Conservation (phyloP, 2,113 vertebrate species). For the Piaya cayana region DNA sequence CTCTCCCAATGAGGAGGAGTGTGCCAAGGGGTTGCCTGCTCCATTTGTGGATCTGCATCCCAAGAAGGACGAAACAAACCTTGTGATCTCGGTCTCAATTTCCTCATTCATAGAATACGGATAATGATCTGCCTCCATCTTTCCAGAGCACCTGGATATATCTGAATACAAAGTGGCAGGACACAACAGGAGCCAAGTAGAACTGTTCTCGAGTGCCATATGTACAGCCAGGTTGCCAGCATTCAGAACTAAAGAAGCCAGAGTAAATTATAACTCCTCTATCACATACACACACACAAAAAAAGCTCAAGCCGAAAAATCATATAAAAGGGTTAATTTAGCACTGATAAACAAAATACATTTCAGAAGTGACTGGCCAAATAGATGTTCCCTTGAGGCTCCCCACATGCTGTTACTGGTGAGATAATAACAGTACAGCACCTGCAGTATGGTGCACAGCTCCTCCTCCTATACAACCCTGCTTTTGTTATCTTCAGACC, state of each 20-base stretch:
- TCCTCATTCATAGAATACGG: conserved; percentile 24
- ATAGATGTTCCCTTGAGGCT: background rate
- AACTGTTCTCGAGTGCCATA: background rate
- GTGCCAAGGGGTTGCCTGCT: background rate
- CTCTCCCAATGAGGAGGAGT: accelerated
- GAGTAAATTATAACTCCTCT: background rate
- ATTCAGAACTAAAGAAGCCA: background rate
- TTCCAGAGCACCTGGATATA: conserved; percentile 4
- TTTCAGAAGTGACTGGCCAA: background rate
- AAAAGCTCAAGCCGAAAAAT: background rate
- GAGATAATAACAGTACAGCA: background rate
- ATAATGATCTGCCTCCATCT: background rate
- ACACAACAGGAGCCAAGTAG: background rate
- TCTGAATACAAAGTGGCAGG: background rate
- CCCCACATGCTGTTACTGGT: background rate
- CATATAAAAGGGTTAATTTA: background rate
- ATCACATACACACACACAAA: background rate
- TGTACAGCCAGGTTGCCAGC: background rate
- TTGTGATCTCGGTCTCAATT: background rate
- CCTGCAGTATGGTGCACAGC: background rate
- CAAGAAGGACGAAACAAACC: background rate
- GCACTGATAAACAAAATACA: background rate
- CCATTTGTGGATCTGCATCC: background rate
- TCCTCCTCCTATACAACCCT: background rate
- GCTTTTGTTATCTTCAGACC: background rate